These are phyloP conservation scores for Macaria notata DNA, from an alignment of 2,888 invertebrate species.

Conservation along the genomic window DNA sequence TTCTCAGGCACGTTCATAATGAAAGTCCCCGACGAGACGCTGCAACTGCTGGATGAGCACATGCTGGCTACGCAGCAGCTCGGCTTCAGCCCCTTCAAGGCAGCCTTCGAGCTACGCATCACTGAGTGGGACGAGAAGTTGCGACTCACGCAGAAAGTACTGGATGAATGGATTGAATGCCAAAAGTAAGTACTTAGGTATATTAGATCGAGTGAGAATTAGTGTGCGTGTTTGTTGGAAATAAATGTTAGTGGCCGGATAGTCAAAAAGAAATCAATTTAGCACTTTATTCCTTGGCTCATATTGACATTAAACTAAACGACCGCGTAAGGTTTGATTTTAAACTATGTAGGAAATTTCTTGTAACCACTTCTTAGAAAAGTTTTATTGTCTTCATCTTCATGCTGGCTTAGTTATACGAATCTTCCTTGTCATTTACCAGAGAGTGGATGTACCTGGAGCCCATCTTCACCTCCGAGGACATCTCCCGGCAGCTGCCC, in stretches of 20 bases:
- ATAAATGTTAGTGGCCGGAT: too few species aligned
- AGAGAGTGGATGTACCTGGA: slow-evolving; percentile 93
- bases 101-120: slow-evolving; percentile 88
- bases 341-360: too few species aligned
- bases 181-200: slow-evolving; percentile 84
- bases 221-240: too few species aligned
- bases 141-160: slow-evolving; percentile 83
- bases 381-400: too few species aligned
- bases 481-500: slow-evolving; percentile 90
- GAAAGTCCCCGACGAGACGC: slow-evolving; percentile 88
- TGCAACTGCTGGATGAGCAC: slow-evolving; percentile 89
- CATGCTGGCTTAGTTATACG: too few species aligned
- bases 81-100: slow-evolving; percentile 90
- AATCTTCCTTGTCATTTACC: neutral
- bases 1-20: slow-evolving; percentile 86
- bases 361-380: too few species aligned
- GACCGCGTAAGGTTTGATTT: too few species aligned
- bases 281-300: too few species aligned
- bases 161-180: slow-evolving; percentile 87
- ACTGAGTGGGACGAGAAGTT: slow-evolving; percentile 88
- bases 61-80: slow-evolving; percentile 88
- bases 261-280: too few species aligned
- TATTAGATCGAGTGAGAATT: too few species aligned
- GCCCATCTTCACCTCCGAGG: slow-evolving; percentile 91
- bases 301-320: too few species aligned